Evolutionary conservation across 2,113 vertebrate genomes (phyloP).

Genomic region (Megaleporinus macrocephalus): DNA sequence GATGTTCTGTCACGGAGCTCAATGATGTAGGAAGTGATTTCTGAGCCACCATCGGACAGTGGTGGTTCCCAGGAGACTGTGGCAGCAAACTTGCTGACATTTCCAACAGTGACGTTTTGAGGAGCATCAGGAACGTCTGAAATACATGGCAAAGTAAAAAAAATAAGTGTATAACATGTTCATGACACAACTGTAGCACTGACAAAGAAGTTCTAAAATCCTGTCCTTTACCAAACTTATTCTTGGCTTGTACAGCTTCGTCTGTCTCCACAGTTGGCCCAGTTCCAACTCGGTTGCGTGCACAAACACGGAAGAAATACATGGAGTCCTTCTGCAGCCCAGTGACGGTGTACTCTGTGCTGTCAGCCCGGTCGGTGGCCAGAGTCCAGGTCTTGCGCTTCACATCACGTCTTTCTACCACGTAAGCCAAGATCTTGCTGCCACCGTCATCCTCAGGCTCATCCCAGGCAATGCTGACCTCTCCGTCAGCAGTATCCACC

Average conservation of each 20-base stretch:
- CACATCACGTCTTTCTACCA: conserved; percentile 92
- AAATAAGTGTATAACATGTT: not conserved
- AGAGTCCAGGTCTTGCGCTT: conserved; percentile 96
- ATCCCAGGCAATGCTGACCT: conserved; percentile 95
- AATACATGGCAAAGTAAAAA: conserved; percentile 42
- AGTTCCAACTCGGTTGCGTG: conserved; percentile 92
- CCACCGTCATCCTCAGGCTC: conserved; percentile 96
- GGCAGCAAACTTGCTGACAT: conserved; percentile 92
- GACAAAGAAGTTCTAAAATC: not conserved
- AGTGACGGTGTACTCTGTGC: conserved; percentile 91
- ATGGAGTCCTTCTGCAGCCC: conserved; percentile 92
- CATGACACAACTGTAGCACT: not conserved
- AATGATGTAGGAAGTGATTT: conserved; percentile 90
- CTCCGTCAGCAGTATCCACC: conserved; percentile 91
- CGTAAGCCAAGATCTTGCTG: conserved; percentile 90
- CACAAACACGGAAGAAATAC: conserved; percentile 96
- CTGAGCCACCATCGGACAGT: conserved; percentile 89
- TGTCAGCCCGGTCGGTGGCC: conserved; percentile 88
- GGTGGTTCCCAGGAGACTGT: conserved; percentile 93
- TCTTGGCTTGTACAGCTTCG: conserved; percentile 92
- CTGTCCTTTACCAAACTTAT: conserved; percentile 91
- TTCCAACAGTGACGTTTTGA: conserved; percentile 86
- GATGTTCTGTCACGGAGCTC: conserved; percentile 93
- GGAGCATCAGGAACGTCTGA: conserved; percentile 94
- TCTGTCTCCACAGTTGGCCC: conserved; percentile 92